These are phyloP conservation scores for Edolisoma coerulescens DNA, from an alignment of 2,113 vertebrate genomes.

Conservation along the genomic window DNA sequence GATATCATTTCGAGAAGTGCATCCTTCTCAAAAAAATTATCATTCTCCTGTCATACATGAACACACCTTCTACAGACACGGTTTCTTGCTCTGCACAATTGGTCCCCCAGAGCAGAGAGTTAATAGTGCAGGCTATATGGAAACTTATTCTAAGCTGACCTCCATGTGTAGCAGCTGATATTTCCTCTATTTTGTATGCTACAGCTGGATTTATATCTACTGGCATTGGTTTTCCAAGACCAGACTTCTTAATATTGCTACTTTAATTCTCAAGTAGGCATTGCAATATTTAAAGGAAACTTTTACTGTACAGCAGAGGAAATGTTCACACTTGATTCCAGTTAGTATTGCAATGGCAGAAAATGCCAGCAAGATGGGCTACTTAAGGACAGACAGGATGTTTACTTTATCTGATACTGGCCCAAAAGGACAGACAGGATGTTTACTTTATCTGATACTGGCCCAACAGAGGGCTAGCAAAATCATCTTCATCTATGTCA, in stretches of 20 bases:
- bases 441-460: neutral
- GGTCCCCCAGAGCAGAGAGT: neutral
- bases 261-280: neutral
- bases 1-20: neutral
- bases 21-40: neutral
- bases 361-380: neutral
- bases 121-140: neutral
- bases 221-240: neutral
- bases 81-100: neutral
- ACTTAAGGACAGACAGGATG: neutral
- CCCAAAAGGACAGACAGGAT: neutral
- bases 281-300: neutral
- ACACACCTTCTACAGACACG: neutral
- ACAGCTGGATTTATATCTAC: neutral
- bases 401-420: neutral
- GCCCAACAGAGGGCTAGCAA: neutral
- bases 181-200: neutral
- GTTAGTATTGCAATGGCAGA: neutral
- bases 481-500: neutral
- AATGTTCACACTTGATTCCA: neutral
- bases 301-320: neutral
- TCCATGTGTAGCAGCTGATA: neutral
- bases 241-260: neutral
- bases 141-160: neutral
- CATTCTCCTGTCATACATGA: accelerated